Evolutionary conservation across 1,140 invertebrate species (phyloP), one percentile per base, ranked within the genome.

Genomic region (Carcinoscorpius rotundicauda): DNA sequence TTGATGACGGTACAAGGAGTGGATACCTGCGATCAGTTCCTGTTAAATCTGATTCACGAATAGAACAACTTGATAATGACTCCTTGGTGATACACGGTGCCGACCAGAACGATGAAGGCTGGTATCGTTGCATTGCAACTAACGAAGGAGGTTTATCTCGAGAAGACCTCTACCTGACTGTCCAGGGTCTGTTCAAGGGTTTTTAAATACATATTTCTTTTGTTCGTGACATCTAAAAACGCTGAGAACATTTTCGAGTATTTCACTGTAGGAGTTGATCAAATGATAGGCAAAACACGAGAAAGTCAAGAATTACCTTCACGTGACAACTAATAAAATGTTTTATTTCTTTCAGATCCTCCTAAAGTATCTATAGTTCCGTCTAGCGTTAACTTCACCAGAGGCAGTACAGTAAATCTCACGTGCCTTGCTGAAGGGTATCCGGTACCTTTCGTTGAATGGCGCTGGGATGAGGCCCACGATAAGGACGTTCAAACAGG

Each of bases 111-210:
- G 76, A 82, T 70, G 76, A 77, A 63, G 82, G 82, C 3, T 64
- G 70, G 50, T 82, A 82, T 69, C 71, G 76, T 10, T 83, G 82
- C 69, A 72, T 71, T 49, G 81, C 81, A 50, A 69, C 71, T 4
- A 81, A 80, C 75, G 77, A 78, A 67, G 81, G 80, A 6, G 81
- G 81, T 51, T 67, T 64, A 49, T 52, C 72, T 9, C 71, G 74
- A 49, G 67, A 71, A 57, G 67, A 70, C 58, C 65, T 72, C 49
- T 67, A 69, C 49, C 60, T 72, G 4, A 59, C 59, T 29, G 61
- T 57, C 1, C 56, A 57, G 48, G 56, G 56, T 57, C 48, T 11
- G 56, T 57, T 57, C 48, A 6, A 5, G n/a, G 5, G 48, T 57
- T 57, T 11, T 57, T 9, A 57, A 8, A 57, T 57, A 10, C 8